A percentile compares a stretch with the other conserved stretches of the same genome.
These are phyloP conservation scores for Boleophthalmus pectinirostris DNA, from an alignment of 2,113 vertebrate genomes.

Conservation along the genomic window DNA sequence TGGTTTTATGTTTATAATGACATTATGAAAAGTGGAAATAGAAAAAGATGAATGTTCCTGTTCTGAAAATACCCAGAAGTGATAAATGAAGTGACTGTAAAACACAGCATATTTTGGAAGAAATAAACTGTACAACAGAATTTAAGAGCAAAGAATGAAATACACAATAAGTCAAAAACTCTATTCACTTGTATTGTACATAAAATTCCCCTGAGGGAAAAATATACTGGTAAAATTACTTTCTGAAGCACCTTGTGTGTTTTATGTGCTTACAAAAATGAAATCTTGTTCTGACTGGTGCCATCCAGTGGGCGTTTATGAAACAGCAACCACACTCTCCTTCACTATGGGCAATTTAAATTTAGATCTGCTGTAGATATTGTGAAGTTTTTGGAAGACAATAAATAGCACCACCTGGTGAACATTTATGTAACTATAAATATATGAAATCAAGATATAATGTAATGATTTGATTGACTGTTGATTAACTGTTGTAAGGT, in stretches of 20 bases:
- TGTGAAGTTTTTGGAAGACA: background rate
- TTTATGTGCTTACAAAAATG: background rate
- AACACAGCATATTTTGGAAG: background rate
- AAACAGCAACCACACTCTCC: background rate
- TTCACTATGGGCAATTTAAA: background rate
- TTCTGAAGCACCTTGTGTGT: background rate
- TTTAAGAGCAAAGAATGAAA: background rate
- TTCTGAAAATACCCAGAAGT: slow-evolving; percentile 13
- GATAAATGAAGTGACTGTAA: background rate
- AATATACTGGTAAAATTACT: background rate
- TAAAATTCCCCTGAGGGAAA: background rate
- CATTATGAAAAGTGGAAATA: slow-evolving; percentile 17
- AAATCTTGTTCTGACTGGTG: background rate
- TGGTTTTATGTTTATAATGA: slow-evolving; percentile 62
- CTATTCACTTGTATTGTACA: background rate
- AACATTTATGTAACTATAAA: background rate
- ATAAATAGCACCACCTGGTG: slow-evolving; percentile 30
- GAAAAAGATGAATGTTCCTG: background rate
- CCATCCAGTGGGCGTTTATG: slow-evolving; percentile 23
- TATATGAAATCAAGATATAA: background rate
- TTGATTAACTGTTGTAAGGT: background rate
- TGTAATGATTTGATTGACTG: no score
- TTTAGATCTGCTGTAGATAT: background rate
- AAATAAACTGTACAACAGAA: background rate
- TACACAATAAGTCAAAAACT: no score